A percentile compares a stretch with the other conserved stretches of the same genome.
Evolutionary conservation across 2,113 vertebrate species (phyloP).

Genomic region (Pavo muticus): DNA sequence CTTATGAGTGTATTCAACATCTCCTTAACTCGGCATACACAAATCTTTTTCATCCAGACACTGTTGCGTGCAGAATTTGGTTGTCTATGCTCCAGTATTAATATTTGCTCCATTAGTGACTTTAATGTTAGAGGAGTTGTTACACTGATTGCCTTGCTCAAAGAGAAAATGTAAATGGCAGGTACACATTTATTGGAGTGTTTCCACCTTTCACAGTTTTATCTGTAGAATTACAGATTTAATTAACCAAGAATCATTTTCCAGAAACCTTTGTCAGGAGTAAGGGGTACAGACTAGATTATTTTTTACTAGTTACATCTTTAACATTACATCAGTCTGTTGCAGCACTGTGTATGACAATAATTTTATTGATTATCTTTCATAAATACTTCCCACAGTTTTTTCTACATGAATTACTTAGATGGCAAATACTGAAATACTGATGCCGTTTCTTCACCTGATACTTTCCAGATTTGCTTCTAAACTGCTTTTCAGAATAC

Average conservation of each 20-base stretch:
- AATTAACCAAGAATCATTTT: background rate
- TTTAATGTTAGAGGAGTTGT: background rate
- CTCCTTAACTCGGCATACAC: background rate
- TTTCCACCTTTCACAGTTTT: background rate
- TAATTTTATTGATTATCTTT: background rate
- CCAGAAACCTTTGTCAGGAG: background rate
- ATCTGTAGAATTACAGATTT: background rate
- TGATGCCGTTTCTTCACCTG: background rate
- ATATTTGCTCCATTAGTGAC: background rate
- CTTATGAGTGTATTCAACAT: background rate
- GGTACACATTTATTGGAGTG: background rate
- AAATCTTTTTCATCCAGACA: background rate
- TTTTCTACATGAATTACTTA: background rate
- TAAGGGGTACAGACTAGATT: background rate
- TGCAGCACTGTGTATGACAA: background rate
- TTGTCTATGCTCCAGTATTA: background rate
- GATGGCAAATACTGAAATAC: background rate
- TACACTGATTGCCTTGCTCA: background rate
- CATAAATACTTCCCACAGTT: background rate
- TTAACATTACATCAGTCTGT: background rate
- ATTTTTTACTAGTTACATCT: background rate
- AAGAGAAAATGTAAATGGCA: conserved; percentile 3
- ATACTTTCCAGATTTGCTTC: background rate
- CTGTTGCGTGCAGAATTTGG: background rate
- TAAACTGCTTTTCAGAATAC: background rate